Base-by-base conservation (phyloP, 1,140 invertebrate species). In the Drosophila mauritiana region DNA sequence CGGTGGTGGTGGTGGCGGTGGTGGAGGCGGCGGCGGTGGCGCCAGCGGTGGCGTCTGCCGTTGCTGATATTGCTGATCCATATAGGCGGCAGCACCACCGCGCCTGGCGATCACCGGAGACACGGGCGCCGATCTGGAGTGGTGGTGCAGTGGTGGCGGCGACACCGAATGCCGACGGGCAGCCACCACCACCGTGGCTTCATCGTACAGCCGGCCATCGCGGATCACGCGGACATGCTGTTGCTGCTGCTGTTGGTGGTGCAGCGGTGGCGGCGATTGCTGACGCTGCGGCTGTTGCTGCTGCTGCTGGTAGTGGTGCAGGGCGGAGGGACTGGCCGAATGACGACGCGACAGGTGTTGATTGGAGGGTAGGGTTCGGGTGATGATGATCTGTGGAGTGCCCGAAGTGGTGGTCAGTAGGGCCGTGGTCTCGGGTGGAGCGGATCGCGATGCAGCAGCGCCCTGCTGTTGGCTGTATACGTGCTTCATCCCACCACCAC, bases 141-240 rank as follows among this genome's bases (percentile, higher is more conserved):
- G 90, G 65, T 91, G 90, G 45, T 90, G 86, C 54, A 90, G 58
- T 8, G 90, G 90, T 12, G 90, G 90, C 11, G 90, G 90, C 39
- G 90, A 91, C n/a, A 90, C 90, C 10, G 90, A 91, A 31, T 80
- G 83, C 3, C 86, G 65, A 43, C 85, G 74, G 17, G 69, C 45
- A 15, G 62, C 55, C 37, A 74, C 39, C 39, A 64, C 55, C 45
- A 72, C 59, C 34, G 83, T 61, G 72, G 80, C 45, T 37, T 91
- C 90, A 42, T 91, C 91, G 49, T 91, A 91, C 40, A 91, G 53
- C 13, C 91, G 91, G 20, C 91, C 91, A 58, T 92, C 91, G 63
- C 91, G 78, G 51, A 92, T 92, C 15, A 92, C 91, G 6, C 91
- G 91, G 51, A 92, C 91, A 68, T 91, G 90, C 25, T 82, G 78